Evolutionary conservation across 2,888 invertebrate species (phyloP), one percentile per base, ranked within the genome.

Genomic region (Unio delphinus): DNA sequence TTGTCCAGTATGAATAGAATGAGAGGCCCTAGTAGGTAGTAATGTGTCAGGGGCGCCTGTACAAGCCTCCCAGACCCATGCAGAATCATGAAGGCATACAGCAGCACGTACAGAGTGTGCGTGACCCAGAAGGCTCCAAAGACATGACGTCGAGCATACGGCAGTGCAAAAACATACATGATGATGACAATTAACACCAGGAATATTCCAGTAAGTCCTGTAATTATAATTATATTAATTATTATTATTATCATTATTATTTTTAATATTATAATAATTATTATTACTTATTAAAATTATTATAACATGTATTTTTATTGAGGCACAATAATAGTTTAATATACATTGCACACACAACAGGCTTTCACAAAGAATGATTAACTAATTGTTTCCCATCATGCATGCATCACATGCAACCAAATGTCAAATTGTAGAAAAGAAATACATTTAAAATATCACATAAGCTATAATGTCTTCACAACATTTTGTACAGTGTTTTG

Each of bases 81-180:
- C 57, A 93, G 85, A 64, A 93, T 85, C 87, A 92, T 91, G 61
- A 93, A 90, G 57, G 92, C 88, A 78, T 92, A 93, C 77, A 92
- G 91, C 60, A 93, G 17, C 4, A 92, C 92, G 87, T 93, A 93
- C 54, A 92, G 83, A 65, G 90, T 91, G 83, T 93, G 93, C 0
- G 92, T 92, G 56, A 91, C 87, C 92, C 93, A 93, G 87, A 93
- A 93, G 80, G 91, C 91, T 67, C 91, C 90, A 86, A 92, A 93
- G 34, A 92, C 88, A 76, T 91, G 89, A 64, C 90, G 88, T 56
- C 93, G 88, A 1, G 92, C 91, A 74, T 91, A 91, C 26, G 91
- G 90, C 55, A 92, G 89, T 3, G 93, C 91, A 86, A 93, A 93
- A 26, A 92, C 87, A 83, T 92, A 92, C 84, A 93, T 92, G 28